Base-by-base conservation (phyloP, 2,797 vertebrate species). In the Betta splendens region DNA sequence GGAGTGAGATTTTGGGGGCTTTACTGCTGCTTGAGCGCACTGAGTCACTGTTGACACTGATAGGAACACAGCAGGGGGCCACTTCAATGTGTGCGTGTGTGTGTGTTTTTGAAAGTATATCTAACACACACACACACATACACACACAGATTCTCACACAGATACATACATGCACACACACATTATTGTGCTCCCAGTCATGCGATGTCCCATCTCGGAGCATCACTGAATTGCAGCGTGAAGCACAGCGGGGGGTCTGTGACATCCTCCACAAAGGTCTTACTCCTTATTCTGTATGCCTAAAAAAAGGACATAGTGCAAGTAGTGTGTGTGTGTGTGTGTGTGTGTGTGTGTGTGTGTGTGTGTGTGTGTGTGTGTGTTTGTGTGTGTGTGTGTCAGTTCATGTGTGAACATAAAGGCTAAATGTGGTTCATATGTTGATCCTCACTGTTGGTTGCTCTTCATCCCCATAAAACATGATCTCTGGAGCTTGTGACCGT, bases 21-120 rank as follows among this genome's bases (percentile, higher is more conserved):
- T 87, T 80, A 77, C 78, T 90, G 85, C 84, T 75, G 86, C 87
- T 75, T 88, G 87, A 90, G 70, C 33, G 86, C 63, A 13, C 64
- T 13, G 72, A 79, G 86, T 82, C 82, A 84, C 70, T 11, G 45
- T 65, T 85, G 84, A 92, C 25, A 72, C 71, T 90, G 88, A 91
- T 87, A 76, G 73, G 76, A 85, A 69, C 69, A 4, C 87, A 87
- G 86, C 84, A 25, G 89, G 90, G 73, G 68, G 72, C 76, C 69
- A 64, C 78, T 79, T 77, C 65, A 56, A 26, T 78, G 77, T 72
- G 75, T 45, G 54, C 51, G 75, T 37, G 63, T 44, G 51, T 48
- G 59, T 69, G 40, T 56, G 71, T 57, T 54, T 49, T 72, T 77
- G 45, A 45, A 54, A 49, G 75, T 44, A 63, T 37, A 31, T 31